Percentiles rank a stretch among this genome's conserved stretches.
Conservation (phyloP, 2,113 vertebrate genomes). For the Apeltes quadracus region DNA sequence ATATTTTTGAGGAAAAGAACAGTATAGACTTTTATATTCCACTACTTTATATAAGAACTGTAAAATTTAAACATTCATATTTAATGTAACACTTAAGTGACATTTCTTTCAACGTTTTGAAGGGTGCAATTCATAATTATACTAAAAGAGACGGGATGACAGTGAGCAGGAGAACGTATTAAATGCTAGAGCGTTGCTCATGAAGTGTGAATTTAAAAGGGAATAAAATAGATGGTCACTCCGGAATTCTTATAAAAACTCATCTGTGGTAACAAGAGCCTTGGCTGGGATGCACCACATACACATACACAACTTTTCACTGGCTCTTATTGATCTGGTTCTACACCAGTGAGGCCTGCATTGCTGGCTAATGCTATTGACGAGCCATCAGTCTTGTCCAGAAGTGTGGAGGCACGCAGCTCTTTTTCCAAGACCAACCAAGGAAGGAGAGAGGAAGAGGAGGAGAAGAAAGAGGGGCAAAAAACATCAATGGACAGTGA, state of each 20-base stretch:
- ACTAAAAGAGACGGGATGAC: constrained; percentile 18
- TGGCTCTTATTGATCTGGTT: constrained; percentile 93
- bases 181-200: constrained; percentile 81
- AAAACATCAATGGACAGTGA: constrained; percentile 89
- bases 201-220: constrained; percentile 63
- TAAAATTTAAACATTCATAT: constrained; percentile 26
- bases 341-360: constrained; percentile 90
- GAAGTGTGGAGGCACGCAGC: constrained; percentile 92
- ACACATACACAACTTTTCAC: constrained; percentile 93
- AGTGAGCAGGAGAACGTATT: constrained; percentile 62
- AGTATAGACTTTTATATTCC: constrained; percentile 33
- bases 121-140: constrained; percentile 21
- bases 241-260: constrained; percentile 89
- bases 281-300: constrained; percentile 86
- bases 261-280: constrained; percentile 89
- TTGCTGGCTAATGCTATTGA: constrained; percentile 99
- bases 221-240: constrained; percentile 78
- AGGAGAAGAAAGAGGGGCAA: constrained; percentile 68
- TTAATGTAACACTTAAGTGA: constrained; percentile 30
- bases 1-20: constrained; percentile 32
- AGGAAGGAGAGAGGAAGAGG: constrained; percentile 86
- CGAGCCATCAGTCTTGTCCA: constrained; percentile 93
- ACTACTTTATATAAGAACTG: neutral
- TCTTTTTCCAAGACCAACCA: constrained; percentile 84
- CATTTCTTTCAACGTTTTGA: constrained; percentile 15